Conservation (phyloP, 2,113 vertebrate species). For the Rattus rattus region DNA sequence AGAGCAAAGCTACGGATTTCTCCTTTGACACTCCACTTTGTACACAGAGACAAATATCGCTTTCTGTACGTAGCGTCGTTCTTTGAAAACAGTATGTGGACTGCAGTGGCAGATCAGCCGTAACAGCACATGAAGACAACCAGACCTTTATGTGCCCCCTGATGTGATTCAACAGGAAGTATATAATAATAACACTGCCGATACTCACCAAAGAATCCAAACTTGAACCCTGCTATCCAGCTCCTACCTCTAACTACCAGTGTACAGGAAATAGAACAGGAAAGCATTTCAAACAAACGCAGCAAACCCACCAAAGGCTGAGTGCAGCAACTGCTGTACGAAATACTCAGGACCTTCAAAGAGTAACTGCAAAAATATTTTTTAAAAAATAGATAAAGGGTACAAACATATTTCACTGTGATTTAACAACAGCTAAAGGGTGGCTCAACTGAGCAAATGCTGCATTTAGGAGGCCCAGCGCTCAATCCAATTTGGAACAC, state of each 20-base stretch:
- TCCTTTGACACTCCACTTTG: not conserved
- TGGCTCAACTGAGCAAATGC: not conserved
- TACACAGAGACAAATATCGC: not conserved
- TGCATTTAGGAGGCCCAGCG: not conserved
- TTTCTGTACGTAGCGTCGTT: not conserved
- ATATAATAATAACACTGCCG: not conserved
- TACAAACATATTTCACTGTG: not conserved
- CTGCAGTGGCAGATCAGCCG: slow-evolving; percentile 10
- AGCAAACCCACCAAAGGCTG: not conserved
- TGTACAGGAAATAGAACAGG: slow-evolving; percentile 33
- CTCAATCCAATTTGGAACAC: not conserved
- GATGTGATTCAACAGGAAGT: slow-evolving; percentile 54
- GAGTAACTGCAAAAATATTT: not conserved
- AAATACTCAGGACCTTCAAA: not conserved
- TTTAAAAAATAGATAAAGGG: not conserved
- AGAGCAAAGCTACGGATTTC: not conserved
- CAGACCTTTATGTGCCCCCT: not conserved
- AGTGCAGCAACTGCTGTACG: not conserved
- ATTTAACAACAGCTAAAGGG: not conserved
- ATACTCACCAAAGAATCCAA: slow-evolving; percentile 28
- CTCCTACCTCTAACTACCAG: slow-evolving; percentile 23
- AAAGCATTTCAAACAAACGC: not conserved
- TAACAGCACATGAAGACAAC: not conserved
- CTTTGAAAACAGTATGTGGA: not conserved
- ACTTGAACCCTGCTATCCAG: not conserved